These are phyloP conservation scores for Zonotrichia leucophrys DNA, from an alignment of 2,113 vertebrate species.

Conservation along the genomic window DNA sequence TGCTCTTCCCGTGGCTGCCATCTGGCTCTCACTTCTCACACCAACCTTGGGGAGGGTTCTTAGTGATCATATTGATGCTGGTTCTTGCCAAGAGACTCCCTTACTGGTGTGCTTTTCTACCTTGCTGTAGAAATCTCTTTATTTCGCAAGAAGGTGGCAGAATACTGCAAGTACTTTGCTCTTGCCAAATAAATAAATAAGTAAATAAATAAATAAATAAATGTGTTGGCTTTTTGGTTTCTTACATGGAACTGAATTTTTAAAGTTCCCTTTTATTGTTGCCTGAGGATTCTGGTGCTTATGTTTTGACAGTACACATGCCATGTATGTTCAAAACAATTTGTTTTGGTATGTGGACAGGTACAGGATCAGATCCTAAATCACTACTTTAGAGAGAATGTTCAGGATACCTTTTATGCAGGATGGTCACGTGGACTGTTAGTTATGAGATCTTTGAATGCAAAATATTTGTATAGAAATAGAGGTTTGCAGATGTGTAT, in stretches of 20 bases:
- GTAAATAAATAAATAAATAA: neutral
- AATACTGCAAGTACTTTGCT: neutral
- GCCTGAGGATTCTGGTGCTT: neutral
- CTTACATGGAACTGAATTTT: neutral
- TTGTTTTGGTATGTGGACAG: accelerated
- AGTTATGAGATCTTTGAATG: neutral
- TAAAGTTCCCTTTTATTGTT: neutral
- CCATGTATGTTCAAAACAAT: neutral
- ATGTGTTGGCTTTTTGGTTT: neutral
- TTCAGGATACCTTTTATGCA: neutral
- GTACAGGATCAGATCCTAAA: neutral
- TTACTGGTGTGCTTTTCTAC: neutral
- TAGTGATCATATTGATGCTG: neutral
- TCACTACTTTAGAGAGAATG: neutral
- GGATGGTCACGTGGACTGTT: neutral
- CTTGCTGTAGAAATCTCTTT: neutral
- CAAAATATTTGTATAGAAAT: neutral
- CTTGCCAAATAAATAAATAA: neutral
- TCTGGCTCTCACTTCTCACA: slow-evolving; percentile 36
- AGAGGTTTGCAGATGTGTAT: neutral
- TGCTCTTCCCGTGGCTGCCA: slow-evolving; percentile 49
- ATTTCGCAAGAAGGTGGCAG: neutral
- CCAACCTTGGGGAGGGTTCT: slow-evolving; percentile 30
- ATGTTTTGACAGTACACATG: neutral
- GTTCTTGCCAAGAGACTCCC: neutral